A percentile compares a stretch with the other conserved stretches of the same genome.
These are phyloP conservation scores for Chiloscyllium punctatum DNA, from an alignment of 2,797 vertebrate genomes.

Conservation along the genomic window DNA sequence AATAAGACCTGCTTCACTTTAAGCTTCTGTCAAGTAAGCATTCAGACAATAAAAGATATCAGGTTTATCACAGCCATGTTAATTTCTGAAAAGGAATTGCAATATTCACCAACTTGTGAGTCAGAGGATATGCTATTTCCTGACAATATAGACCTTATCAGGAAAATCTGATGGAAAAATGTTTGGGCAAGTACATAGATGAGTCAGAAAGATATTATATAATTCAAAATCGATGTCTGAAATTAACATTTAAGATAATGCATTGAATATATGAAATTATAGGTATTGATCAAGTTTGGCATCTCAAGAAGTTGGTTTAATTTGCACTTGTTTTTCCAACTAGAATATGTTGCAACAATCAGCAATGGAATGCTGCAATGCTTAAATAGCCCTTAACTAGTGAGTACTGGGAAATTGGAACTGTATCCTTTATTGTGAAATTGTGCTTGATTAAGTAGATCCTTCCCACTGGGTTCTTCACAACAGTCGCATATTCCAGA, in stretches of 20 bases:
- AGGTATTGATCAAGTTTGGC: neutral
- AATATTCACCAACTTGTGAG: neutral
- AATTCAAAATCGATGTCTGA: neutral
- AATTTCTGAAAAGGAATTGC: neutral
- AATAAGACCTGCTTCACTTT: neutral
- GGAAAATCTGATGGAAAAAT: neutral
- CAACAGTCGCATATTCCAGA: neutral
- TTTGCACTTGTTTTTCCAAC: conserved; percentile 8
- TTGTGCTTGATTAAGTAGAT: neutral
- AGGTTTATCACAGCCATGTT: neutral
- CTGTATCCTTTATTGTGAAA: neutral
- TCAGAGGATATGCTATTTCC: neutral
- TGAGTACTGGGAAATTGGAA: neutral
- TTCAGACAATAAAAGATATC: neutral
- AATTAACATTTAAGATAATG: neutral
- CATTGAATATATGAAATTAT: neutral
- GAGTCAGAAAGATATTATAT: no score
- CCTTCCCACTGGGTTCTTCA: neutral
- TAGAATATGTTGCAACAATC: neutral
- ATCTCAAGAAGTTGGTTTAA: neutral
- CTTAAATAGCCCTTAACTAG: neutral
- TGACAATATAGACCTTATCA: neutral
- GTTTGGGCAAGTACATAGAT: neutral
- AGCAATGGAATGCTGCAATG: neutral
- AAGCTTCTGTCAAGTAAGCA: neutral